Evolutionary conservation across 1,140 invertebrate genomes (phyloP).

Genomic region (Bacillus rossius): DNA sequence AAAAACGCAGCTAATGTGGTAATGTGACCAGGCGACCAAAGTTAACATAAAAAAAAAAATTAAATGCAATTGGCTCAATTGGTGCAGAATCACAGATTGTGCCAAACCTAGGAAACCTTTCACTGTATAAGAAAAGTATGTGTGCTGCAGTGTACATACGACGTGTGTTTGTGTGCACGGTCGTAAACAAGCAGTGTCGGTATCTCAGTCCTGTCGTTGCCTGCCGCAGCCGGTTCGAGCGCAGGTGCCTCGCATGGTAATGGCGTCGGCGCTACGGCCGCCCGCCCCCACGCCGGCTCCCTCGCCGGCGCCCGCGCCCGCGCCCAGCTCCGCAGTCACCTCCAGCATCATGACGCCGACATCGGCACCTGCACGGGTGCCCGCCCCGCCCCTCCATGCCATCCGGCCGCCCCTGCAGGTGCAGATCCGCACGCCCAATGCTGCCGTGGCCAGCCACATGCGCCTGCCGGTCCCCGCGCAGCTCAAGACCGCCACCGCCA

Average conservation of each 20-base stretch:
- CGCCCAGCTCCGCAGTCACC: conserved; percentile 9
- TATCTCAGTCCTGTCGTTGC: background rate
- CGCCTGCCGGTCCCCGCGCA: conserved; percentile 10
- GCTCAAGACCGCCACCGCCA: conserved; percentile 17
- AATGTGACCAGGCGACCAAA: no score
- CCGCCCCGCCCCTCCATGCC: conserved; percentile 14
- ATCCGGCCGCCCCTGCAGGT: background rate
- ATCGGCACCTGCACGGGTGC: conserved; percentile 13
- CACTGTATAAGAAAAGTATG: no score
- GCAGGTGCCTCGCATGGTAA: conserved; percentile 28
- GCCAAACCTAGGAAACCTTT: no score
- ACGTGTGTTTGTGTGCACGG: no score
- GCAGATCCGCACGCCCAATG: background rate
- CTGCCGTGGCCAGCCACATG: no score
- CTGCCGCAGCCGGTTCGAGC: conserved; percentile 35
- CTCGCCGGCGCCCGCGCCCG: conserved; percentile 9
- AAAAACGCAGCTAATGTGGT: no score
- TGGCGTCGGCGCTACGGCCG: conserved; percentile 35
- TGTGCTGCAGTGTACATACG: no score
- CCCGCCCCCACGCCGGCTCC: conserved; percentile 17
- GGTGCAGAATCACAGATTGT: no score
- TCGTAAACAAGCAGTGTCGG: no score
- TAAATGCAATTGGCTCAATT: no score
- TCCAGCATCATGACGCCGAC: background rate
- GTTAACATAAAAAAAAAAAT: no score